A percentile compares a stretch with the other conserved stretches of the same genome.
Conservation (phyloP, 2,797 vertebrate species). For the Knipowitschia caucasica region DNA sequence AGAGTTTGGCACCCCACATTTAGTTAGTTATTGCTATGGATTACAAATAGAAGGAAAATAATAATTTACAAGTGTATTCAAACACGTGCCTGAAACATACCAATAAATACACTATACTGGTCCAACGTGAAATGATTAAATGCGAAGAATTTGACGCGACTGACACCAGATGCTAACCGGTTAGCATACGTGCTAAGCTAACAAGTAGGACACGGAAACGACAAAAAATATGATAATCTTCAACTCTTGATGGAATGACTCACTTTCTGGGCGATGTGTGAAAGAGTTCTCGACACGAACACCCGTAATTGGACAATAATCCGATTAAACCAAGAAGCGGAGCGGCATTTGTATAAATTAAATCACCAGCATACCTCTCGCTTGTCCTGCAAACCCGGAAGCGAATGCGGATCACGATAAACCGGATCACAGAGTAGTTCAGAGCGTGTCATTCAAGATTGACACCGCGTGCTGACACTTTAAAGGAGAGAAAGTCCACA, state of each 20-base stretch:
- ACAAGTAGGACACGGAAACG: constrained; percentile 14
- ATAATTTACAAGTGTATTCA: not conserved
- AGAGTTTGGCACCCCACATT: no score
- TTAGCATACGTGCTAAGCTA: constrained; percentile 52
- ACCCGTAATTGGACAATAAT: not conserved
- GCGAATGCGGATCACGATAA: constrained; percentile 36
- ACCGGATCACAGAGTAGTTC: fast-evolving
- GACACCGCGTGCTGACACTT: no score
- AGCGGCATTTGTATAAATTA: constrained; percentile 39
- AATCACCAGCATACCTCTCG: constrained; percentile 52
- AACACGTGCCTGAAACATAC: not conserved
- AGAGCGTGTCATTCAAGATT: not conserved
- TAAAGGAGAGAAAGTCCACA: no score
- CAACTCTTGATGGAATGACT: not conserved
- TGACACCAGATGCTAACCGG: constrained; percentile 66
- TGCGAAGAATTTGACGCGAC: constrained; percentile 28
- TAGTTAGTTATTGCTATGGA: no score
- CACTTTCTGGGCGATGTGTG: not conserved
- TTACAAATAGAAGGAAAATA: no score
- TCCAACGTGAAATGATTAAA: constrained; percentile 30
- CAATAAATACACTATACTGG: not conserved
- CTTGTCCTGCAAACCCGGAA: constrained; percentile 62
- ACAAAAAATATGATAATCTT: constrained; percentile 5
- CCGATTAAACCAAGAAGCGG: not conserved
- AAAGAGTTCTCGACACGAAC: not conserved